Conservation (phyloP, 2,888 invertebrate species). For the Eurytoma californica region DNA sequence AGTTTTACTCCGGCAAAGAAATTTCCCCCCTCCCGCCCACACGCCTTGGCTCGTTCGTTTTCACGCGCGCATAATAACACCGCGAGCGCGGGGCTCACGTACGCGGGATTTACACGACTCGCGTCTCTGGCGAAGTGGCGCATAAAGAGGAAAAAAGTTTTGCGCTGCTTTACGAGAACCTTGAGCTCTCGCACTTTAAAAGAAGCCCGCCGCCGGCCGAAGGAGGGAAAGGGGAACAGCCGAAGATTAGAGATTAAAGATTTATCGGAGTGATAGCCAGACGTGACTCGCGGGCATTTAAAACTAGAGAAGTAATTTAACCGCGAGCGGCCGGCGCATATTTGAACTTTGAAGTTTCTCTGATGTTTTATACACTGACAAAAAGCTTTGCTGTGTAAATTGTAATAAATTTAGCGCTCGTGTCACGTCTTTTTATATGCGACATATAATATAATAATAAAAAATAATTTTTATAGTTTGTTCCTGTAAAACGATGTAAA, state of each 20-base stretch:
- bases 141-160: slow-evolving; percentile 5
- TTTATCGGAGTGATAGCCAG: slow-evolving; percentile 21
- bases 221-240: slow-evolving; percentile 2
- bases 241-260: slow-evolving; percentile 39
- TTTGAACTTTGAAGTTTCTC: neutral
- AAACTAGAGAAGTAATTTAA: neutral
- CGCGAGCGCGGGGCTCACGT: too few relatives aligned
- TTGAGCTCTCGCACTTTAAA: slow-evolving; percentile 18
- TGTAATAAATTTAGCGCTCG: too few relatives aligned
- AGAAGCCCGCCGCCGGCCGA: slow-evolving; percentile 6
- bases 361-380: too few relatives aligned
- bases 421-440: too few relatives aligned
- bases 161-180: slow-evolving; percentile 6
- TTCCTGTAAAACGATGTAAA: too few relatives aligned
- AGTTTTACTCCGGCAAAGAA: slow-evolving; percentile 11
- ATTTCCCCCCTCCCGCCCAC: too few relatives aligned
- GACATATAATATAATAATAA: too few relatives aligned
- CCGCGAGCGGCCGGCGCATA: neutral
- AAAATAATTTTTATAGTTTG: too few relatives aligned
- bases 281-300: slow-evolving; percentile 1
- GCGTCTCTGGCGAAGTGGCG: neutral
- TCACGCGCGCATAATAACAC: too few relatives aligned
- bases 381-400: too few relatives aligned
- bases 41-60: too few relatives aligned
- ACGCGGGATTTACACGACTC: too few relatives aligned